Conservation (phyloP, 2,888 invertebrate species). For the Ochropacha duplaris region DNA sequence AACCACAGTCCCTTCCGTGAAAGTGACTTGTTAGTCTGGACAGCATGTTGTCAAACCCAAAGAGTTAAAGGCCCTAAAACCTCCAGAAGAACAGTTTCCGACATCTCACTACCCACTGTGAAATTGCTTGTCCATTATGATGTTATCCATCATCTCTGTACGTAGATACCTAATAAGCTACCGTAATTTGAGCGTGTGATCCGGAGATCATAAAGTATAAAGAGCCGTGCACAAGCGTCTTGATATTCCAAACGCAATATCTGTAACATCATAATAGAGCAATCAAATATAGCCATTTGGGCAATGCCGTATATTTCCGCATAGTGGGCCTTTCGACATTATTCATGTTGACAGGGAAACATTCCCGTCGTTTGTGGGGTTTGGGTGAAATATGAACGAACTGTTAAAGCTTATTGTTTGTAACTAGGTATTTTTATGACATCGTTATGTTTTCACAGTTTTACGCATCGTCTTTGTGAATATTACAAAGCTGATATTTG, state of each 20-base stretch:
- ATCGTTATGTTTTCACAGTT: too few relatives aligned
- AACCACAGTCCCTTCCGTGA: too few relatives aligned
- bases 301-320: background rate
- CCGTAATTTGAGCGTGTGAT: background rate
- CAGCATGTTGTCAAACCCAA: too few relatives aligned
- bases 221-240: background rate
- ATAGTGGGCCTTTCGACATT: background rate
- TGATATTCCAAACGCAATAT: background rate
- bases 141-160: background rate
- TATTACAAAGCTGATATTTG: too few relatives aligned
- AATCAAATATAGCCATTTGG: background rate
- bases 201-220: background rate
- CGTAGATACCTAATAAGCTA: background rate
- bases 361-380: background rate
- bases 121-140: background rate
- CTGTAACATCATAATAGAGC: background rate
- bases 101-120: background rate
- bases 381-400: background rate
- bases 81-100: background rate
- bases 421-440: background rate
- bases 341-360: background rate
- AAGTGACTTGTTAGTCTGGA: too few relatives aligned
- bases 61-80: too few relatives aligned
- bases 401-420: conserved; percentile 1
- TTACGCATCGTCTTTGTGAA: too few relatives aligned